Evolutionary conservation across 2,113 vertebrate genomes (phyloP), one percentile per base, ranked within the genome.

Genomic region (Eurypyga helias): DNA sequence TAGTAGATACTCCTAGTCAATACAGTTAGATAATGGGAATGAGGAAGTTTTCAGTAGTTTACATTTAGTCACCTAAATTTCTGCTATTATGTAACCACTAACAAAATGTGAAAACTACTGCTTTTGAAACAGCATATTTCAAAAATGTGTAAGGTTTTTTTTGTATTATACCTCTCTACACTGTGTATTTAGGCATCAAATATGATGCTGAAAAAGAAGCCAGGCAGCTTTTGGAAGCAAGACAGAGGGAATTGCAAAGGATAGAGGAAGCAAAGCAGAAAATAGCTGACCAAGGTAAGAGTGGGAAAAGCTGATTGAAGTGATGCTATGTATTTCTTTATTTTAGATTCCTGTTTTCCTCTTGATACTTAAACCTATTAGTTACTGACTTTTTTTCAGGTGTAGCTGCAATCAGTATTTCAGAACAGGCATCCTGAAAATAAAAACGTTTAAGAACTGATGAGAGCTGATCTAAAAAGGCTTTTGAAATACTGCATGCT

Each of bases 181-280:
- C 66, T 91, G 8, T 96, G 34, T 41, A 43, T 89, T 21, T 96
- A 99, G 99, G 99, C 97, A 99, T 99, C 98, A 99, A 99, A 97
- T 99, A 99, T 70, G 99, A 99, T 98, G 98, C 99, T 58, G 98
- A 99, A 94, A 99, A 99, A 96, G 99, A 99, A 98, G 99, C 99
- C 90, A 99, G 98, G 58, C 99, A 99, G 55, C 97, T 98, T 10
- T 97, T 99, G 84, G 99, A 99, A 97, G 97, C 98, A 96, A 99
- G 99, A 58, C 99, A 99, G 93, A 98, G 98, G 36, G 99, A 99
- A 96, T 97, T 99, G 58, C 99, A 99, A 97, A 98, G 99, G 90
- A 99, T 99, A 97, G 99, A 99, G 95, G 99, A 99, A 88, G 99
- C 99, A 89, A 99, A 99, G 90, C 98, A 98, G 89, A 99, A 99